Percentiles rank a stretch among this genome's conserved stretches.
phyloP scores from a whole-genome alignment of 2,888 invertebrate genomes.

The Drosophila macrospina region DNA sequence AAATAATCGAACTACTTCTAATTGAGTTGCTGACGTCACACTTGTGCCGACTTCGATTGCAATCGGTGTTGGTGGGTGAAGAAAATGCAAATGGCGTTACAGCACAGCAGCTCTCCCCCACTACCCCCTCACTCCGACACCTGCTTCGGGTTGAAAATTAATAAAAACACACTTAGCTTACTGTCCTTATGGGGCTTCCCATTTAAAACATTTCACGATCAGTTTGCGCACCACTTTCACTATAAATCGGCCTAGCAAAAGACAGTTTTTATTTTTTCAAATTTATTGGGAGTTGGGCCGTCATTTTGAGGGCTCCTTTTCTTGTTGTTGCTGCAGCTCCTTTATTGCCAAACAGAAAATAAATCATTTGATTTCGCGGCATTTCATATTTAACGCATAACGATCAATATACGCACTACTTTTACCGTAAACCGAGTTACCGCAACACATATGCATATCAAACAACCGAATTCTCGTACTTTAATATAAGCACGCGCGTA shows the following conservation, averaged over 20 bases:
- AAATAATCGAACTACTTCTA: not conserved
- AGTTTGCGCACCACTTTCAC: too few relatives aligned
- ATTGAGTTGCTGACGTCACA: too few relatives aligned
- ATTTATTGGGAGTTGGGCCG: too few relatives aligned
- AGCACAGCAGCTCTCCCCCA: not conserved
- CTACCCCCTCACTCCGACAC: too few relatives aligned
- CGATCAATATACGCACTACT: not conserved
- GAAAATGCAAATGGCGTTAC: not conserved
- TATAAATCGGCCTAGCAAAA: too few relatives aligned
- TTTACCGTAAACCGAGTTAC: not conserved
- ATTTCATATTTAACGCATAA: not conserved
- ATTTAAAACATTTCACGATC: too few relatives aligned
- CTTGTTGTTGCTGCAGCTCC: too few relatives aligned
- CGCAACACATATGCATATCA: not conserved
- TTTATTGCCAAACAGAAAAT: not conserved
- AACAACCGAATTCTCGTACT: not conserved
- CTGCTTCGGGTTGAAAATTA: too few relatives aligned
- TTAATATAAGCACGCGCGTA: not conserved
- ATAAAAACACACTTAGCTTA: too few relatives aligned
- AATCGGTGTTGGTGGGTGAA: not conserved
- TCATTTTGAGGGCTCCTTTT: too few relatives aligned
- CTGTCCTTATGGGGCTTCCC: too few relatives aligned
- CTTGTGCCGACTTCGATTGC: not conserved
- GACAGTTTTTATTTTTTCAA: too few relatives aligned
- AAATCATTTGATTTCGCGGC: not conserved